Evolutionary conservation across 2,113 vertebrate genomes (phyloP).

Genomic region (Rhynchomys soricoides): DNA sequence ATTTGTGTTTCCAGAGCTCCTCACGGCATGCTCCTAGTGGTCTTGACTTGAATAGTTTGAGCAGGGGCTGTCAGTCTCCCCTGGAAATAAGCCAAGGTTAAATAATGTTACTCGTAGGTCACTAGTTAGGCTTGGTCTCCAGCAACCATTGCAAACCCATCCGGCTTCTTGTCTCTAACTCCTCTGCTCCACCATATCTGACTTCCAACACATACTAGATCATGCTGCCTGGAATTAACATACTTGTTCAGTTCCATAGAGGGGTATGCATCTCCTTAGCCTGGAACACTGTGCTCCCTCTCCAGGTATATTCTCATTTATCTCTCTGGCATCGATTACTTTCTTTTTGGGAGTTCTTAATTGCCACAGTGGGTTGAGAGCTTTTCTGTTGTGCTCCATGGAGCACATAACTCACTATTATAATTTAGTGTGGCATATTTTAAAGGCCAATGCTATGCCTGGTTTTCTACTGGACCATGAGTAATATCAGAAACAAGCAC

Average conservation of each 20-base stretch:
- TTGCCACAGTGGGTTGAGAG: background rate
- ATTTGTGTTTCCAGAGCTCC: background rate
- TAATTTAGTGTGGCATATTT: background rate
- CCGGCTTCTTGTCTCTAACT: background rate
- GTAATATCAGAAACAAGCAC: background rate
- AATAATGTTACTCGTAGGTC: background rate
- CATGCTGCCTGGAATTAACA: background rate
- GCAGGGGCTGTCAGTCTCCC: too few relatives aligned
- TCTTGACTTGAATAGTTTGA: background rate
- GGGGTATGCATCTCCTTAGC: background rate
- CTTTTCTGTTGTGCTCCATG: background rate
- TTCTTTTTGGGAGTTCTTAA: background rate
- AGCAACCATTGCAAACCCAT: background rate
- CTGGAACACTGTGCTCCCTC: background rate
- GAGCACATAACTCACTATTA: background rate
- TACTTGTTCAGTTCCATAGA: background rate
- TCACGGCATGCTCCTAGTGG: accelerated
- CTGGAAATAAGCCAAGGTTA: background rate
- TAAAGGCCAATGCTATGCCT: background rate
- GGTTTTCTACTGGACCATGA: background rate
- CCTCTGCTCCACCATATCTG: too few relatives aligned
- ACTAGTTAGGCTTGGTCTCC: background rate
- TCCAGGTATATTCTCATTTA: background rate
- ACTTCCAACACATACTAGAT: background rate
- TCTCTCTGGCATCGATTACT: background rate